phyloP scores from a whole-genome alignment of 2,888 invertebrate genomes.

The Tachystola acroxantha region DNA sequence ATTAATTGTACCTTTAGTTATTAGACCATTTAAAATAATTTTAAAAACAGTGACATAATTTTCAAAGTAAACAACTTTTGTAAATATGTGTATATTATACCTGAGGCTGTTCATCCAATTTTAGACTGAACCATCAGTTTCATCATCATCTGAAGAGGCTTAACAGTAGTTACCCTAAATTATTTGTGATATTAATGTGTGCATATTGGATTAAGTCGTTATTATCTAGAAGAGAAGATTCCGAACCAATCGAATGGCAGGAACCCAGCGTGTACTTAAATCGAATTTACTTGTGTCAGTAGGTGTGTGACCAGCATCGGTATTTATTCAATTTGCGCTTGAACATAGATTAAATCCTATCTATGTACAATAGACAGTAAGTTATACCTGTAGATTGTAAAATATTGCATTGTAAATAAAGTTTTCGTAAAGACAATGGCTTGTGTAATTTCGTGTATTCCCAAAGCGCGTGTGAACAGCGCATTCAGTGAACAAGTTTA shows the following conservation, averaged over 20 bases:
- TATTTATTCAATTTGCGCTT: conserved; percentile 24
- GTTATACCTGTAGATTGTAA: conserved; percentile 65
- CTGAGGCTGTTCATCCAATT: conserved; percentile 12
- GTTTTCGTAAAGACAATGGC: conserved; percentile 57
- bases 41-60: background rate
- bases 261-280: conserved; percentile 4
- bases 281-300: conserved; percentile 9
- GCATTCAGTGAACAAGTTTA: conserved; percentile 30
- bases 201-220: conserved; percentile 34
- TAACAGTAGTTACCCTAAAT: conserved; percentile 69
- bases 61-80: conserved; percentile 2
- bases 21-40: background rate
- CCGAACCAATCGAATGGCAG: conserved; percentile 1
- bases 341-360: conserved; percentile 33
- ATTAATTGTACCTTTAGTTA: too few relatives aligned
- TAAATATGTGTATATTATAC: conserved; percentile 14
- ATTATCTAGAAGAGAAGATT: conserved; percentile 14
- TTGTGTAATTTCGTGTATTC: conserved; percentile 48
- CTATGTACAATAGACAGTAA: conserved; percentile 52
- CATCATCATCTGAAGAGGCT: conserved; percentile 49
- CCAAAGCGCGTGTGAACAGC: conserved; percentile 44
- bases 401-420: conserved; percentile 76
- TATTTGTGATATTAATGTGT: conserved; percentile 72
- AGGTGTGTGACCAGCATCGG: conserved; percentile 24
- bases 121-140: conserved; percentile 21